These are phyloP conservation scores for Pangasianodon hypophthalmus DNA, from an alignment of 2,113 vertebrate species.

Conservation along the genomic window DNA sequence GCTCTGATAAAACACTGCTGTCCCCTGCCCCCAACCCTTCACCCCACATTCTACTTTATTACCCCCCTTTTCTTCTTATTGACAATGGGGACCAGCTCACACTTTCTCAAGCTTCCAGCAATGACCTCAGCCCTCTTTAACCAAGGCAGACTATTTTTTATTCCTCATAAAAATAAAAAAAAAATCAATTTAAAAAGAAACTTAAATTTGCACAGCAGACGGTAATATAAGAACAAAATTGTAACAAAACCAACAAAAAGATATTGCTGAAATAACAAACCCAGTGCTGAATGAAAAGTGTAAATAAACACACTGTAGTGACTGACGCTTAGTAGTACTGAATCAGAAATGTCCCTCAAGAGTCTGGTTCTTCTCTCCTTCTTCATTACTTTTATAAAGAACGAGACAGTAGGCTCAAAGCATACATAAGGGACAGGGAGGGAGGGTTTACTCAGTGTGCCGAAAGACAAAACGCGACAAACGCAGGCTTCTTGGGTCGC, in stretches of 20 bases:
- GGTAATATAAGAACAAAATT: background rate
- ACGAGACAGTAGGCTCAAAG: background rate
- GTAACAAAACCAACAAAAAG: background rate
- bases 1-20: conserved; percentile 38
- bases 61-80: conserved; percentile 61
- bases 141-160: conserved; percentile 10
- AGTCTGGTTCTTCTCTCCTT: background rate
- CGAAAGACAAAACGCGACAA: background rate
- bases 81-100: conserved; percentile 65
- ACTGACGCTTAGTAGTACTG: background rate
- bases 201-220: background rate
- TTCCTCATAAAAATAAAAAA: background rate
- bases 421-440: conserved; percentile 1
- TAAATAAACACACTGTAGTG: background rate
- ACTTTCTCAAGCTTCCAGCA: conserved; percentile 57
- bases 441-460: background rate
- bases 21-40: conserved; percentile 61
- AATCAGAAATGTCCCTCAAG: background rate
- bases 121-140: conserved; percentile 48
- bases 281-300: background rate
- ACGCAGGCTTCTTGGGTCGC: background rate
- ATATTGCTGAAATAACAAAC: background rate
- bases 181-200: background rate
- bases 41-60: conserved; percentile 72
- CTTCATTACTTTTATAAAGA: background rate